Base-by-base conservation (phyloP, 1,140 invertebrate genomes). In the Plectrocnemia conspersa region DNA sequence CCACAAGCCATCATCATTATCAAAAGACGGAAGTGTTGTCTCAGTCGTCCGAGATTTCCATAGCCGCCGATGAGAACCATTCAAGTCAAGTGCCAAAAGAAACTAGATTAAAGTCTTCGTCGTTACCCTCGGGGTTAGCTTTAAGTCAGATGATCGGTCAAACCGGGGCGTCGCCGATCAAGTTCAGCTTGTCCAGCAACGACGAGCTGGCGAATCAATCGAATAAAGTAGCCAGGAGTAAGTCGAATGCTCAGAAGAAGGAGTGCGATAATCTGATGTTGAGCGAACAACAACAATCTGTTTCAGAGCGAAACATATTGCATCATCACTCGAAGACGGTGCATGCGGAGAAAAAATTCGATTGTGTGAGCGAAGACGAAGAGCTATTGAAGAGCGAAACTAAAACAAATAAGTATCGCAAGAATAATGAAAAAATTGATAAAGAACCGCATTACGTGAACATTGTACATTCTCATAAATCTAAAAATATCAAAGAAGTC, bases 101-200 rank as follows among this genome's bases (percentile, higher is more conserved):
- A 64, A 70, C 71, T 6, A 80, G 80, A 70, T 64, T 78, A 52
- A 84, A 84, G 70, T 84, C 82, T 25, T 81, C 81, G 21, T 84
- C 82, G 50, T 67, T 85, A 27, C 83, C 83, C 38, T 81, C 80
- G 16, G 81, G 82, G 40, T 71, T 79, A 47, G 77, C 77, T 16
- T 65, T 78, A 3, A 74, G 75, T 50, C 73, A 74, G 23, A 59
- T 73, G 11, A 62, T 65, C 24, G 71, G 66, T 16, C 72, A 73
- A 32, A 65, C 69, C 13, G 58, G 58, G 23, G 13, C 38, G 13
- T 61, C 59, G 11, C 72, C 66, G 38, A 70, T 65, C 22, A 77
- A 78, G 64, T 65, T 79, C 22, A 78, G 71, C 58, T 65, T 76
- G 21, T 69, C 70, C 4, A 57, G 48, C 25, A 61, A 27, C 33